Base-by-base conservation (phyloP, 1,140 invertebrate species). In the Pteromalus puparum region DNA sequence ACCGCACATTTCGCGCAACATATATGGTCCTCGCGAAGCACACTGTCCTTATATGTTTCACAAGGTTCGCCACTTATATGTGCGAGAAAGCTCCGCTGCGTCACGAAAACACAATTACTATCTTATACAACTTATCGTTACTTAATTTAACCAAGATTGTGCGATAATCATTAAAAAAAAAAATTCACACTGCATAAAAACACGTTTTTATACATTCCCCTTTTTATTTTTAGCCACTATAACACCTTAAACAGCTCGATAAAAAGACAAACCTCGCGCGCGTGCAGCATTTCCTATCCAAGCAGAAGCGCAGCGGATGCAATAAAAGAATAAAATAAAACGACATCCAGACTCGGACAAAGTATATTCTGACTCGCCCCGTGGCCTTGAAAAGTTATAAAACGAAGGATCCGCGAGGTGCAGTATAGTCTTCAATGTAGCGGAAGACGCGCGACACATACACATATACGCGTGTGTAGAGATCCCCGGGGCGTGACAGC, bases 401-500 rank as follows among this genome's bases (percentile, higher is more conserved):
- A 61, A n/a, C 53, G 53, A 61, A 21, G 53, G 6, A 61, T 61
- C 53, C 18, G 53, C 15, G 53, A 61, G 53, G 53, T 18, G 53
- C 53, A 61, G 5, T 15, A 18, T 34, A 53, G 53, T 61, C 6
- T n/a, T 61, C 46, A 1, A 61, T 61, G 7, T 61, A 30, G 67
- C 67, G 67, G 67, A 70, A 70, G 67, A 61, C 53, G 26, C 10
- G 67, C 24, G 67, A 70, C 67, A 30, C 9, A 28, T 6, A 18
- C 67, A 26, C 26, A n/a, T n/a, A n/a, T n/a, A 26, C 65, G 12
- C n/a, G n/a, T 26, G 10, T 42, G 38, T n/a, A n/a, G 38, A 46
- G 81, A 85, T 81, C 53, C 86, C 81, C 15, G 1, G 65, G 83
- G 72, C 87, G 86, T 87, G 86, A 72, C 85, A 61, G 67, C 82